Evolutionary conservation across 2,797 vertebrate species (phyloP), one percentile per base, ranked within the genome.

Genomic region (Danio albolineatus): DNA sequence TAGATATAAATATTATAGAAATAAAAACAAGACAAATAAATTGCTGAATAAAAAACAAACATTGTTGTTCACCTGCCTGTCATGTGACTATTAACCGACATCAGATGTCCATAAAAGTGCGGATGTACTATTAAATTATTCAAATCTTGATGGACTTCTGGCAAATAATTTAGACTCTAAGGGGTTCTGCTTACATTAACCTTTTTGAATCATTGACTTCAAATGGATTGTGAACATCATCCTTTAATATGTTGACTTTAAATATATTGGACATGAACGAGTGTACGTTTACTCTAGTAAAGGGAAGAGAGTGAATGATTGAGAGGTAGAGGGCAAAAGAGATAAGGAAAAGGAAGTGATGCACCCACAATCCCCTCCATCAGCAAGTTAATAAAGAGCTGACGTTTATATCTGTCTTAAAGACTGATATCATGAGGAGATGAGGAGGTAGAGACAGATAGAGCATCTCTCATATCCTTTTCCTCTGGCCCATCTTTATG

Each of bases 361-460:
- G 61, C 28, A 49, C 59, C 65, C 44, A 43, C 62, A 67, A 43
- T 66, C 78, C 62, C 86, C 67, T 85, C 89, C 91, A 91, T 93
- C 91, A 92, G 90, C 90, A 89, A 90, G 87, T 92, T 93, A 92
- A 93, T 93, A 93, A 92, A 92, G 85, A 79, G 78, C 87, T 87
- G 88, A 86, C 87, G 85, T 92, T 93, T 89, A 92, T 94, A 91
- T 94, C 89, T 92, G 92, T 93, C 92, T 73, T 83, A 88, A 93
- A 92, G 92, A 93, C 91, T 90, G 92, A 92, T 90, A 89, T 87
- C 85, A 86, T 82, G 87, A 89, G 83, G 78, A 82, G 81, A 61
- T 43, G n/a, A 28, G 16, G 49, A 16, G 1, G 6, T 72, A 86
- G 82, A 67, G 56, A 81, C 75, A 79, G 76, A 77, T 73, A 85